phyloP scores from a whole-genome alignment of 2,888 invertebrate genomes.

The Agrochola lota region DNA sequence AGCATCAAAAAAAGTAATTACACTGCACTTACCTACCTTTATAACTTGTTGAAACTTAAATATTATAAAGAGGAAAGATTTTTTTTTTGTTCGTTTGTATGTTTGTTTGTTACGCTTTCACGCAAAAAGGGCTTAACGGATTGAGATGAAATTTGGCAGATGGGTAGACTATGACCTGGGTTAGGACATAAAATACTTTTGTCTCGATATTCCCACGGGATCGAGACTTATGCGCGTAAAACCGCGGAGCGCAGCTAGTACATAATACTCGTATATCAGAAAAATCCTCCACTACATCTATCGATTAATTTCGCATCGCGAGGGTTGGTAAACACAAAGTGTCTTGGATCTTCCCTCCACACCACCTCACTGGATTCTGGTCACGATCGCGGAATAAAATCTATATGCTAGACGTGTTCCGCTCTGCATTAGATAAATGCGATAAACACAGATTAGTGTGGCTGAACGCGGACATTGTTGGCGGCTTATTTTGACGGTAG shows the following conservation, averaged over 20 bases:
- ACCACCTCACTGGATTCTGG: constrained; percentile 65
- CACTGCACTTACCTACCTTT: not conserved
- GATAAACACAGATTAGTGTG: constrained; percentile 68
- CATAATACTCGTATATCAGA: constrained; percentile 24
- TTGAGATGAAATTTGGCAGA: too few relatives aligned
- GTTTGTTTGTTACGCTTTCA: too few relatives aligned
- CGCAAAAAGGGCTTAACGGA: too few relatives aligned
- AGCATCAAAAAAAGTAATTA: constrained; percentile 10
- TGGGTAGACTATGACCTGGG: too few relatives aligned
- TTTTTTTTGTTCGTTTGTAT: too few relatives aligned
- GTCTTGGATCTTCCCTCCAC: constrained; percentile 68
- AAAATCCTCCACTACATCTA: constrained; percentile 54
- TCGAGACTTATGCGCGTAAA: too few relatives aligned
- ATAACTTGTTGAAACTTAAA: not conserved
- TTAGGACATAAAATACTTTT: too few relatives aligned
- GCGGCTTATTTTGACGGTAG: constrained; percentile 37
- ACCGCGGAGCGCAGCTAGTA: not conserved
- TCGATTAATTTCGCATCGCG: constrained; percentile 63
- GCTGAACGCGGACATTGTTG: constrained; percentile 46
- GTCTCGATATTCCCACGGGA: too few relatives aligned
- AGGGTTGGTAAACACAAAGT: constrained; percentile 74
- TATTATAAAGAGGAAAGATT: too few relatives aligned
- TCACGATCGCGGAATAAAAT: constrained; percentile 73
- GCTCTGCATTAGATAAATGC: constrained; percentile 65
- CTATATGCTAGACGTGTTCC: constrained; percentile 74